Evolutionary conservation across 2,888 invertebrate genomes (phyloP).

Genomic region (Cheilosia impressa): DNA sequence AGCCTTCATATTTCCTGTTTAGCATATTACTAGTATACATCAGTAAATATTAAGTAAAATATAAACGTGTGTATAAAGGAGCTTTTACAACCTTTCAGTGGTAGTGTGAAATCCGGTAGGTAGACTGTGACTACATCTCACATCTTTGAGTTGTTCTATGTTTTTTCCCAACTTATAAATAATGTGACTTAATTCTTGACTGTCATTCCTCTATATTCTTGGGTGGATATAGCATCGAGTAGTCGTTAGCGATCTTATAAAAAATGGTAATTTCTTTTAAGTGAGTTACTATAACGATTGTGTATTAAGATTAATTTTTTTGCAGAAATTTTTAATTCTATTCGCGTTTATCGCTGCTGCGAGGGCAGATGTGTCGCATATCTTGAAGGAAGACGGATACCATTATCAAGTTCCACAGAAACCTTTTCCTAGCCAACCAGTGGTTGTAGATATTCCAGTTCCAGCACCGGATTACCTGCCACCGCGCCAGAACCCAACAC

Average conservation of each 20-base stretch:
- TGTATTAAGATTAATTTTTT: background rate
- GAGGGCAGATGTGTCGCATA: constrained; percentile 56
- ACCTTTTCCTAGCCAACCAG: constrained; percentile 36
- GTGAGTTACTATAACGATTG: background rate
- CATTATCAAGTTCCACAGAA: constrained; percentile 46
- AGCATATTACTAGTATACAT: constrained; percentile 35
- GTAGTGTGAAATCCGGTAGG: constrained; percentile 55
- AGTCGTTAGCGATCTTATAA: background rate
- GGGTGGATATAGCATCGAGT: constrained; percentile 42
- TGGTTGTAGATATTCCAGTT: constrained; percentile 49
- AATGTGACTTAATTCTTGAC: constrained; percentile 41
- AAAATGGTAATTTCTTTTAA: constrained; percentile 49
- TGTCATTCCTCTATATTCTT: constrained; percentile 40
- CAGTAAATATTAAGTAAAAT: constrained; percentile 31
- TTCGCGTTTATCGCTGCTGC: constrained; percentile 28
- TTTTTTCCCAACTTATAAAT: constrained; percentile 61
- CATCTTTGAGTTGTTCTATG: constrained; percentile 4
- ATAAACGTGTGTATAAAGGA: constrained; percentile 21
- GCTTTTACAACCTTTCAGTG: constrained; percentile 25
- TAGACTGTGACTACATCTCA: constrained; percentile 9
- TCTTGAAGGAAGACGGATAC: constrained; percentile 62
- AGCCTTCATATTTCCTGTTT: constrained; percentile 42
- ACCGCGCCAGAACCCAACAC: constrained; percentile 1
- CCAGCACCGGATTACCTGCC: constrained; percentile 13
- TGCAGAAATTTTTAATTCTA: constrained; percentile 49